Evolutionary conservation across 2,888 invertebrate species (phyloP).

Genomic region (Terebella lapidaria): DNA sequence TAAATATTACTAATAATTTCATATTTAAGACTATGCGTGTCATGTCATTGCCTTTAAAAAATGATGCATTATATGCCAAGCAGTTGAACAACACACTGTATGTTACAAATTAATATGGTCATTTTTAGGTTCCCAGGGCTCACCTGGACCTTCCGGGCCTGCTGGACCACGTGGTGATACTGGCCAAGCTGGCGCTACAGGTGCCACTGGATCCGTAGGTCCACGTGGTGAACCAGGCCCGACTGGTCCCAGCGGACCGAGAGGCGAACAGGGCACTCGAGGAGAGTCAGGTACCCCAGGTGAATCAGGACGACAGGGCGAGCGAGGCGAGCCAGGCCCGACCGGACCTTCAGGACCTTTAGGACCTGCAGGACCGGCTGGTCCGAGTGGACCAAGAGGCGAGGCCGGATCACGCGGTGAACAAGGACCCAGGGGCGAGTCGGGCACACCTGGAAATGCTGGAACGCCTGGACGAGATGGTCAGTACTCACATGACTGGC

Average conservation of each 20-base stretch:
- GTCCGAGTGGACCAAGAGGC: constrained; percentile 14
- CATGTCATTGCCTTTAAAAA: no score
- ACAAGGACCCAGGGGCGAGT: not conserved
- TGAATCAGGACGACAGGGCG: constrained; percentile 9
- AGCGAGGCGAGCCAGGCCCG: constrained; percentile 12
- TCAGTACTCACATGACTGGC: no score
- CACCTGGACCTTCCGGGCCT: constrained; percentile 28
- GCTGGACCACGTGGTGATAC: constrained; percentile 4
- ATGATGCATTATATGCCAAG: no score
- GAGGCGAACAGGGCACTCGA: constrained; percentile 1
- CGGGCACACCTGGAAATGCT: constrained; percentile 2
- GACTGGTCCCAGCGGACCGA: constrained; percentile 7
- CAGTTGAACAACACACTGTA: no score
- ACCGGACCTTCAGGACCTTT: constrained; percentile 11
- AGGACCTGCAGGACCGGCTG: constrained; percentile 17
- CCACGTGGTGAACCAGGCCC: constrained; percentile 4
- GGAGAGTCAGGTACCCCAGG: constrained; percentile 5
- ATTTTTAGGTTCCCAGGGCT: no score
- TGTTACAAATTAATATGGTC: no score
- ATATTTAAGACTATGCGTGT: no score
- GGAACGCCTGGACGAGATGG: constrained; percentile 2
- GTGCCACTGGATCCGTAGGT: constrained; percentile 17
- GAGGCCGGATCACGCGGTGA: not conserved
- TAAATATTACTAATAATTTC: no score
- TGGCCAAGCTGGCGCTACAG: constrained; percentile 19